phyloP scores from a whole-genome alignment of 2,113 vertebrate genomes.

The Muntiacus muntjak region DNA sequence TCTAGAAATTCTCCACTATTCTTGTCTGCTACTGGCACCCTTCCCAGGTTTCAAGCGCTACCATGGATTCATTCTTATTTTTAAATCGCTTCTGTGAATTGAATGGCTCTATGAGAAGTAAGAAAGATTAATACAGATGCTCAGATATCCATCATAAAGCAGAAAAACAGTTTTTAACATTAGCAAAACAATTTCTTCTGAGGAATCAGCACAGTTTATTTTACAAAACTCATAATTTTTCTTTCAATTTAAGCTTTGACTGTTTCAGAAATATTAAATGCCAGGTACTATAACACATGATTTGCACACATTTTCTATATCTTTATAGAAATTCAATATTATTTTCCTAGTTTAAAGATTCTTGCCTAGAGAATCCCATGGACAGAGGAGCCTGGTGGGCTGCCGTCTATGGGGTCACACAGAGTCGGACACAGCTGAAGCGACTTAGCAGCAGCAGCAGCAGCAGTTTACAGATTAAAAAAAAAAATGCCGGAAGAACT shows the following conservation, averaged over 20 bases:
- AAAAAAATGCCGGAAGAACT: not conserved
- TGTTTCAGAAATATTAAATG: not conserved
- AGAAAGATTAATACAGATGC: conserved; percentile 7
- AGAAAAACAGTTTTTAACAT: not conserved
- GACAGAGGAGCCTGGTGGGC: too few relatives aligned
- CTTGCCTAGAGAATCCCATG: too few relatives aligned
- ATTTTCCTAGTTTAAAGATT: not conserved
- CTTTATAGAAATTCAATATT: not conserved
- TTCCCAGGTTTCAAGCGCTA: conserved; percentile 15
- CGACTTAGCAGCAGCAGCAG: too few relatives aligned
- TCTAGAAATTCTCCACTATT: conserved; percentile 16
- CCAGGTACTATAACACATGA: not conserved
- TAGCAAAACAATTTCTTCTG: not conserved
- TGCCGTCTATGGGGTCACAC: too few relatives aligned
- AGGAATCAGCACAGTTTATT: not conserved
- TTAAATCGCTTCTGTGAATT: conserved; percentile 50
- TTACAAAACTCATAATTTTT: not conserved
- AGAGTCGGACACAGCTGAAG: too few relatives aligned
- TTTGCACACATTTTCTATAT: not conserved
- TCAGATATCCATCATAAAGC: not conserved
- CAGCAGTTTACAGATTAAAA: not conserved
- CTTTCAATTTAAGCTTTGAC: not conserved
- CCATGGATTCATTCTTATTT: conserved; percentile 56
- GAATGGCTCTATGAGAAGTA: not conserved
- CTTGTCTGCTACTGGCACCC: not conserved